A percentile compares a stretch with the other conserved stretches of the same genome.
phyloP scores from a whole-genome alignment of 2,113 vertebrate species.

The Pandion haliaetus region DNA sequence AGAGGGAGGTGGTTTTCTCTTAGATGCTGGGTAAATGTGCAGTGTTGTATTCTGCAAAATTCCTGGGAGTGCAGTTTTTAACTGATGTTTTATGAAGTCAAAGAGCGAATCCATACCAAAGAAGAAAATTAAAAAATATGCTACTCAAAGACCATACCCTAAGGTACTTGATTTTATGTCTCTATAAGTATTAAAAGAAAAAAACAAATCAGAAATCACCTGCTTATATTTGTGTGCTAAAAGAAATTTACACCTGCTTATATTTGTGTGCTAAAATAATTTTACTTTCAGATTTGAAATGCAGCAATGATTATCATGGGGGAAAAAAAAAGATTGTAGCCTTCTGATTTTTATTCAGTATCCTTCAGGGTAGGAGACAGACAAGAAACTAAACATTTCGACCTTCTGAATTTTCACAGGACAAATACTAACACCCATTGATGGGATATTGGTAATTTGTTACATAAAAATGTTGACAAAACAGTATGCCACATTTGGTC shows the following conservation, averaged over 20 bases:
- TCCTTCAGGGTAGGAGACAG: neutral
- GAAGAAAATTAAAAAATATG: slow-evolving; percentile 34
- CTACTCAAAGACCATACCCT: neutral
- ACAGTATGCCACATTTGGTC: fast-evolving
- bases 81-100: slow-evolving; percentile 59
- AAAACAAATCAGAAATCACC: neutral
- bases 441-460: neutral
- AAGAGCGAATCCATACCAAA: neutral
- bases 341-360: neutral
- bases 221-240: neutral
- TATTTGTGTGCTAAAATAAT: neutral
- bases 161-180: neutral
- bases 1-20: neutral
- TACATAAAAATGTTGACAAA: neutral
- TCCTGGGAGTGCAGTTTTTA: slow-evolving; percentile 6
- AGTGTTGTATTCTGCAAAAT: neutral
- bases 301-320: neutral
- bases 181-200: neutral
- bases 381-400: neutral
- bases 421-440: neutral
- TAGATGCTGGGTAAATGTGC: slow-evolving; percentile 7
- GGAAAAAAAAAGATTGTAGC: neutral
- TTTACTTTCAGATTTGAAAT: neutral
- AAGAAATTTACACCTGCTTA: neutral
- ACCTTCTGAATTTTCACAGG: neutral